A percentile compares a stretch with the other conserved stretches of the same genome.
These are phyloP conservation scores for Mormoops blainvillei DNA, from an alignment of 2,113 vertebrate species.

Conservation along the genomic window DNA sequence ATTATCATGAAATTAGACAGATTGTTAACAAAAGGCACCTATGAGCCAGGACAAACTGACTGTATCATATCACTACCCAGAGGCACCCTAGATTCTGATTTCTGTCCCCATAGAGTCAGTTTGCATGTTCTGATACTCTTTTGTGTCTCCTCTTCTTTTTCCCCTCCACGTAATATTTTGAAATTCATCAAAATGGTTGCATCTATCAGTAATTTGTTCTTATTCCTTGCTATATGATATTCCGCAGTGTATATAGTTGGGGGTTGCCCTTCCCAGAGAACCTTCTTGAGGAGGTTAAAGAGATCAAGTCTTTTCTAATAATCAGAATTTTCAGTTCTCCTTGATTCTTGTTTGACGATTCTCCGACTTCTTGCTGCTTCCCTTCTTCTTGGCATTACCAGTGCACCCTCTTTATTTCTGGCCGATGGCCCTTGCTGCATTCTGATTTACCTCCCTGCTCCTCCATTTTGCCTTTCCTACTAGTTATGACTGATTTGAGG, in stretches of 20 bases:
- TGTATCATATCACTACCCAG: fast-evolving
- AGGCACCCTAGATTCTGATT: neutral
- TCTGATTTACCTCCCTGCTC: neutral
- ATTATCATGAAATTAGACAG: neutral
- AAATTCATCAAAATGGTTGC: neutral
- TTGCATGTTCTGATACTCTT: neutral
- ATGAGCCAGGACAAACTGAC: neutral
- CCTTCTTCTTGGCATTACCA: neutral
- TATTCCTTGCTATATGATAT: neutral
- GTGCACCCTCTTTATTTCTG: neutral
- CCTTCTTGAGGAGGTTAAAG: neutral
- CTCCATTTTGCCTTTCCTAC: neutral
- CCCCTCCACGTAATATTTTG: neutral
- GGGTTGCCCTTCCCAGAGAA: neutral
- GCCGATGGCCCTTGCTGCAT: neutral
- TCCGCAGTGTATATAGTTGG: neutral
- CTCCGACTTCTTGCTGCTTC: no score
- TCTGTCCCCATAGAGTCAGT: neutral
- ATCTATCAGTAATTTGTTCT: neutral
- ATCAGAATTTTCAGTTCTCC: neutral
- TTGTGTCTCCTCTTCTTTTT: neutral
- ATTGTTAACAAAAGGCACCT: neutral
- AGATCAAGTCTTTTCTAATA: neutral
- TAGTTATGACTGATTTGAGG: neutral
- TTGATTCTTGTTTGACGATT: neutral